Evolutionary conservation across 2,797 vertebrate genomes (phyloP).

Genomic region (Ambastaia sidthimunki): DNA sequence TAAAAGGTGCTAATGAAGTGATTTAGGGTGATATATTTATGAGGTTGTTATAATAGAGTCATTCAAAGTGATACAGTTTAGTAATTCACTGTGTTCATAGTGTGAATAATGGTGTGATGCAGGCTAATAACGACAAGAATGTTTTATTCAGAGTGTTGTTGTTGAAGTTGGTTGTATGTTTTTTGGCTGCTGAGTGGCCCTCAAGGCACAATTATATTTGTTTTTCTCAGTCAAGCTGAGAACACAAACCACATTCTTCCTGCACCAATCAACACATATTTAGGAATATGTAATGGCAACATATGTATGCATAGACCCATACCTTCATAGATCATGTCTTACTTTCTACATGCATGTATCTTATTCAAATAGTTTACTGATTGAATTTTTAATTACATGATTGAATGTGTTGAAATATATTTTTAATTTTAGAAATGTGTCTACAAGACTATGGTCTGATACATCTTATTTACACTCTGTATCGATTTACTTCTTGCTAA

Average conservation of each 20-base stretch:
- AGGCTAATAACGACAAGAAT: not conserved
- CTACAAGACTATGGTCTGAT: not conserved
- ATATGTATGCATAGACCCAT: not conserved
- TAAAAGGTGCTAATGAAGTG: no score
- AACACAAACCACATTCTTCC: not conserved
- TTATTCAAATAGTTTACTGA: not conserved
- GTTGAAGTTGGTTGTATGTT: not conserved
- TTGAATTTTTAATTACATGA: not conserved
- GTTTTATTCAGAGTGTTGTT: not conserved
- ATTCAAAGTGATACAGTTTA: not conserved
- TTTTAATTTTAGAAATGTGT: not conserved
- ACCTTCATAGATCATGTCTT: not conserved
- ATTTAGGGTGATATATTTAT: no score
- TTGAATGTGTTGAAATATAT: not conserved
- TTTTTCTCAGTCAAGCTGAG: conserved; percentile 8
- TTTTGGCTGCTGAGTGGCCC: not conserved
- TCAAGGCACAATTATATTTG: conserved; percentile 9
- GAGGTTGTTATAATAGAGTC: no score
- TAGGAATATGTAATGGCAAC: not conserved
- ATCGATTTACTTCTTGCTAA: conserved; percentile 16
- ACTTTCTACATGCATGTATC: not conserved
- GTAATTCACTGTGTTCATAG: not conserved
- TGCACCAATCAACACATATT: not conserved
- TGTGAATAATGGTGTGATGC: not conserved
- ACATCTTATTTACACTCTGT: not conserved